Conservation (phyloP, 2,113 vertebrate species). For the Neogale vison region DNA sequence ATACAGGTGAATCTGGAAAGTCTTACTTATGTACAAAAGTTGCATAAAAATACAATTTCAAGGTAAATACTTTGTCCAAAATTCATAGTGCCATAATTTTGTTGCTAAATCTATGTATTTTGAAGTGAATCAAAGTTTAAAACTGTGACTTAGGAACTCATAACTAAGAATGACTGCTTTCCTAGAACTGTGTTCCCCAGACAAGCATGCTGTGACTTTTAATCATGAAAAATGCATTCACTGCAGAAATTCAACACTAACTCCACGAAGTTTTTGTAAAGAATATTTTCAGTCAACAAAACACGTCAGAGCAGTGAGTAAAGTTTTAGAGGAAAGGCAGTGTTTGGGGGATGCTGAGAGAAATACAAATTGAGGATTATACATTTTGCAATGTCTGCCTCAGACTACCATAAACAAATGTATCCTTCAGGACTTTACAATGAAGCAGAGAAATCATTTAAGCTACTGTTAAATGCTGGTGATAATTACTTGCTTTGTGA, state of each 20-base stretch:
- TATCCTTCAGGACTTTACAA: neutral
- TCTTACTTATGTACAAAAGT: neutral
- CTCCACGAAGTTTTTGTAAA: conserved; percentile 29
- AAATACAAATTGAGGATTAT: conserved; percentile 18
- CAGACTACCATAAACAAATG: neutral
- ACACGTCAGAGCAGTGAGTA: neutral
- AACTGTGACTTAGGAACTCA: conserved; percentile 40
- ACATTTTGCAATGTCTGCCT: conserved; percentile 6
- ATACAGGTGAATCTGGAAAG: neutral
- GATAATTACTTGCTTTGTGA: neutral
- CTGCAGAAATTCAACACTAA: conserved; percentile 48
- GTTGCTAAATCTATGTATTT: conserved; percentile 23
- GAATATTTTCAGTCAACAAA: conserved; percentile 57
- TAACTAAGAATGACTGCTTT: conserved; percentile 42
- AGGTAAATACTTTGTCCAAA: neutral
- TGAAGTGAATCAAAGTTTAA: conserved; percentile 62
- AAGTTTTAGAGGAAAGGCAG: conserved; percentile 41
- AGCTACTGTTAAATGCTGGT: neutral
- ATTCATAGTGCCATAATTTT: neutral
- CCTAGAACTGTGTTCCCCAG: conserved; percentile 33
- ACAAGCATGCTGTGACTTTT: conserved; percentile 44
- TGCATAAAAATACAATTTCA: neutral
- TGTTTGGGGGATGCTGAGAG: neutral
- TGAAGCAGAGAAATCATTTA: neutral
- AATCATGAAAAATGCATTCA: conserved; percentile 50